Percentiles rank a stretch among this genome's conserved stretches.
Conservation (phyloP, 1,140 invertebrate genomes). For the Drosophila sechellia region DNA sequence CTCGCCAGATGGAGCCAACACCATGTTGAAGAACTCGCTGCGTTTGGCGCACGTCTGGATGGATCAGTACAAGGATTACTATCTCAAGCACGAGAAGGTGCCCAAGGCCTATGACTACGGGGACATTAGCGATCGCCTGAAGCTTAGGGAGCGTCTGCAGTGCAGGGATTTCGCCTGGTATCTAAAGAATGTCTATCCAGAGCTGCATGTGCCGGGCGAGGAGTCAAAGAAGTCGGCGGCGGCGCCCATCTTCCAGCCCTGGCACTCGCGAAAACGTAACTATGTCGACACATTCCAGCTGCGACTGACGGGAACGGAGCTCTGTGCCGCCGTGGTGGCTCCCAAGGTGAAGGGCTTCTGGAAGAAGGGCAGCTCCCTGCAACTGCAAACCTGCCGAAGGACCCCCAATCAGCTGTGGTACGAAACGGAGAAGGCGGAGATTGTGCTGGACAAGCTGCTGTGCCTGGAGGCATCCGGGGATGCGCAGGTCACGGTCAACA, state of each 20-base stretch:
- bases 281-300: slow-evolving; percentile 91
- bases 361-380: slow-evolving; percentile 90
- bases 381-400: slow-evolving; percentile 89
- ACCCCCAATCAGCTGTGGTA: slow-evolving; percentile 89
- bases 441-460: slow-evolving; percentile 93
- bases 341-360: slow-evolving; percentile 88
- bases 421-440: slow-evolving; percentile 93
- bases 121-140: slow-evolving; percentile 90
- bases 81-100: slow-evolving; percentile 89
- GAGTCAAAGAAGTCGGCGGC: slow-evolving; percentile 84
- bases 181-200: slow-evolving; percentile 95
- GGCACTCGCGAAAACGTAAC: slow-evolving; percentile 92
- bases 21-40: slow-evolving; percentile 94
- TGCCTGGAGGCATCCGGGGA: slow-evolving; percentile 91
- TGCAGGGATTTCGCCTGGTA: slow-evolving; percentile 98
- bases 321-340: slow-evolving; percentile 90
- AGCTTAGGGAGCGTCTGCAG: slow-evolving; percentile 89
- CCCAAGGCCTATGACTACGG: slow-evolving; percentile 89
- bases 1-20: slow-evolving; percentile 90
- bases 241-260: slow-evolving; percentile 88
- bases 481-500: slow-evolving; percentile 89
- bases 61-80: slow-evolving; percentile 95
- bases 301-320: slow-evolving; percentile 88
- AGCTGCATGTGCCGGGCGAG: slow-evolving; percentile 89
- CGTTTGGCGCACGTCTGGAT: slow-evolving; percentile 96